phyloP scores from a whole-genome alignment of 2,888 invertebrate genomes.

The Aproaerema taeniolella region DNA sequence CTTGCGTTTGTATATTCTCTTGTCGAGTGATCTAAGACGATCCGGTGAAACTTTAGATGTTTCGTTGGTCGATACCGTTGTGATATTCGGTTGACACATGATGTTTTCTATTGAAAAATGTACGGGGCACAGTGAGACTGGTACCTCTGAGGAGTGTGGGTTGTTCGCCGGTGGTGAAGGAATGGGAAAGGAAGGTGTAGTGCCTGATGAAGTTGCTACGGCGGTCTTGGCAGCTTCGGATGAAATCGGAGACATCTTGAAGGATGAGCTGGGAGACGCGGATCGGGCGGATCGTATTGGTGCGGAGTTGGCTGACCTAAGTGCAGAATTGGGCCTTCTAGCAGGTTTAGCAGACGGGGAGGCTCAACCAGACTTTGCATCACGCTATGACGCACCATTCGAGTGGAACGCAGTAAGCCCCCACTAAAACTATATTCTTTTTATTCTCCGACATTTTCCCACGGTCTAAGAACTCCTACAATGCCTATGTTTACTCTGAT shows the following conservation, averaged over 20 bases:
- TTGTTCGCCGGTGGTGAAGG: constrained; percentile 48
- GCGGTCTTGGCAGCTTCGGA: constrained; percentile 66
- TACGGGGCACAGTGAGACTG: constrained; percentile 54
- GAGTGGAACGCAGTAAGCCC: constrained; percentile 54
- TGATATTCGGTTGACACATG: constrained; percentile 61
- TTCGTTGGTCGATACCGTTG: constrained; percentile 56
- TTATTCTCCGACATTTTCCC: neutral
- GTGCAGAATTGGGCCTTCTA: constrained; percentile 62
- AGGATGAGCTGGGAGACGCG: constrained; percentile 64
- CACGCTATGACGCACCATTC: constrained; percentile 46
- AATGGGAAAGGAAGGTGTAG: constrained; percentile 45
- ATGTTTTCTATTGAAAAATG: constrained; percentile 73
- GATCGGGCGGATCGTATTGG: constrained; percentile 62
- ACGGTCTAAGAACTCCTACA: no score
- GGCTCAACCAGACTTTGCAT: constrained; percentile 57
- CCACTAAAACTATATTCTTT: neutral
- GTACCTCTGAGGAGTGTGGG: constrained; percentile 46
- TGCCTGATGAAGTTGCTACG: constrained; percentile 59
- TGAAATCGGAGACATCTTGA: constrained; percentile 68
- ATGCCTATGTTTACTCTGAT: no score
- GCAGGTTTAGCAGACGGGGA: constrained; percentile 63
- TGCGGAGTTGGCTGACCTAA: constrained; percentile 61
- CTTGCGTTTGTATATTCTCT: constrained; percentile 47
- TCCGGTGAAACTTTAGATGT: constrained; percentile 66
- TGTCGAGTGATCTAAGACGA: constrained; percentile 54